Base-by-base conservation (phyloP, 2,888 invertebrate genomes). In the Sipha maydis region DNA sequence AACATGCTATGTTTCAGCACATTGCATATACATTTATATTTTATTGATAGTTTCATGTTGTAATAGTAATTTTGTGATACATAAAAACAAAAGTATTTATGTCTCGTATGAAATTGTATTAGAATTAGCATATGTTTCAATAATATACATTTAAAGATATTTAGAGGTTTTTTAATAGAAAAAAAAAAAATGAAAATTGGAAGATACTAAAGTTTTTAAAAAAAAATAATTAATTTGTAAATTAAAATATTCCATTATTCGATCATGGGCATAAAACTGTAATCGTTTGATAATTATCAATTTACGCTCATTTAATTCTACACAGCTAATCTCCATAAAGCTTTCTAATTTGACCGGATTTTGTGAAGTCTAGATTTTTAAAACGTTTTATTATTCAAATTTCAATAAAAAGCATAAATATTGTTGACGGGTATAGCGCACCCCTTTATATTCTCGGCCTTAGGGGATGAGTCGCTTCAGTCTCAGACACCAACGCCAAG, bases 331-430 rank as follows among this genome's bases (percentile, higher is more conserved):
- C 28, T 28, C n/a, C 31, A 28, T 14, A 4, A 48, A 48, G 28
- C 77, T 48, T 77, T 77, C 48, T 48, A 48, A 77, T 48, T 77
- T 48, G 48, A 54, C 3, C 48, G 77, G 61, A 11, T 14, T 48
- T 48, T 14, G 48, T 21, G n/a, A 8, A 17, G 54, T 0, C 34
- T 3, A 61, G n/a, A n/a, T 79, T 79, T 48, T 79, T 25, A n/a
- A 79, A 61, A 61, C 56, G 28, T 78, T 56, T 80, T 67, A 67
- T 67, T 80, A 80, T 80, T 67, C 38, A 67, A 67, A 67, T 67
- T 80, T 79, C 61, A 21, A 79, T 25, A 17, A 67, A 38, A 80
- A 78, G 3, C 38, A 76, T 54, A 78, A 28, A 78, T 48, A 48
- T 14, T 14, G 48, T 48, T 48, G 48, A 48, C 48, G 48, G 48